Evolutionary conservation across 2,888 invertebrate species (phyloP).

Genomic region (Elegia similella): DNA sequence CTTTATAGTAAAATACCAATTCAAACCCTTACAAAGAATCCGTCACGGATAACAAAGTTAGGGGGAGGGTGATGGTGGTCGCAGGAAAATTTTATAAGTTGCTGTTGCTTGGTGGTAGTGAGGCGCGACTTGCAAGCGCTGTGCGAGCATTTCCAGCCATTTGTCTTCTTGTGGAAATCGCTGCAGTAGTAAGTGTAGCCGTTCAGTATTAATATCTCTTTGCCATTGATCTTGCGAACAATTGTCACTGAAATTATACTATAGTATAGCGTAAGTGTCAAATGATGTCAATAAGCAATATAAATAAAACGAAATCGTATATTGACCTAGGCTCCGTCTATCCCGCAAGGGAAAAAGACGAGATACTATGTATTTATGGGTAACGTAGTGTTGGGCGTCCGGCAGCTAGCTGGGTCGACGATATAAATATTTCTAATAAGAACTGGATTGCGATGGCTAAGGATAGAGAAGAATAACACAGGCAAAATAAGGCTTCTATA

Average conservation of each 20-base stretch:
- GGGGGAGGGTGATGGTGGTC: background rate
- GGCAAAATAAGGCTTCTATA: no score
- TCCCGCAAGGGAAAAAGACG: no score
- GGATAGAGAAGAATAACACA: no score
- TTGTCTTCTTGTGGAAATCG: background rate
- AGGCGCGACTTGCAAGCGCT: constrained; percentile 36
- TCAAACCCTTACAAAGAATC: background rate
- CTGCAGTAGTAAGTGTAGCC: constrained; percentile 4
- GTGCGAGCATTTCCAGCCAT: constrained; percentile 19
- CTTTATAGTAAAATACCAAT: background rate
- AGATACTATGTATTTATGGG: no score
- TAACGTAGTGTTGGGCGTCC: no score
- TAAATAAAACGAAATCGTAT: no score
- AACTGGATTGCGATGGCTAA: no score
- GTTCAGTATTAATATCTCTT: background rate
- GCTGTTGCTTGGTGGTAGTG: constrained; percentile 3
- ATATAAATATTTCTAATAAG: no score
- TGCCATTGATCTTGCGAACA: background rate
- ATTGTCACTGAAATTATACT: background rate
- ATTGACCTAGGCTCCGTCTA: no score
- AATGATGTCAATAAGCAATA: no score
- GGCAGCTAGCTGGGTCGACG: no score
- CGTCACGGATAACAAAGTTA: background rate
- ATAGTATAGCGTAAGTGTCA: no score
- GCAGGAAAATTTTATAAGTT: background rate